Conservation (phyloP, 2,888 invertebrate species). For the Drosophila flavopinicola region DNA sequence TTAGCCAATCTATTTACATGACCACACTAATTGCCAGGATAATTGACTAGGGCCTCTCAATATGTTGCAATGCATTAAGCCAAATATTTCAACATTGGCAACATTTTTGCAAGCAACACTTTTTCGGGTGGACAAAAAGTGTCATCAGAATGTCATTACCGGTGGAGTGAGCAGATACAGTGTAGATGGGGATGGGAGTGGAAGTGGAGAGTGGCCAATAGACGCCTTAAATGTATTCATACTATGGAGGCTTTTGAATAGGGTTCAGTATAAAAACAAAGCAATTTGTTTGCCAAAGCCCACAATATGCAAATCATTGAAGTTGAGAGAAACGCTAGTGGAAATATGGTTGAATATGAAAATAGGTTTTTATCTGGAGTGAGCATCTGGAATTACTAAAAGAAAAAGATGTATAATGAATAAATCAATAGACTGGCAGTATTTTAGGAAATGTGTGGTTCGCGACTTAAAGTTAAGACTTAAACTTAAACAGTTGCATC, state of each 20-base stretch:
- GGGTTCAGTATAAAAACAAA: slow-evolving; percentile 13
- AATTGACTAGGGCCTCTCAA: slow-evolving; percentile 40
- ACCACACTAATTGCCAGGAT: slow-evolving; percentile 61
- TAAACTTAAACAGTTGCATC: too few species aligned
- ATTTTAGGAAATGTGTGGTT: not conserved
- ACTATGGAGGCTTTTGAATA: not conserved
- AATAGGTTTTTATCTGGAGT: not conserved
- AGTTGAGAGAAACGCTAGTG: not conserved
- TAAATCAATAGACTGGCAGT: too few species aligned
- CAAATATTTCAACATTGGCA: slow-evolving; percentile 27
- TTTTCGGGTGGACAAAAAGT: slow-evolving; percentile 44
- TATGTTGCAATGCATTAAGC: slow-evolving; percentile 24
- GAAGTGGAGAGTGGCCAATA: not conserved
- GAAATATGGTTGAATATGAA: not conserved
- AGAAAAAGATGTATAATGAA: too few species aligned
- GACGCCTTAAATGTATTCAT: slow-evolving; percentile 12
- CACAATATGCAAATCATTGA: slow-evolving; percentile 19
- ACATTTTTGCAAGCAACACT: slow-evolving; percentile 30
- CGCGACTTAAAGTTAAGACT: not conserved
- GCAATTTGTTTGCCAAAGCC: slow-evolving; percentile 5
- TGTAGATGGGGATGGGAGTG: not conserved
- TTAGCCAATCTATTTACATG: slow-evolving; percentile 69
- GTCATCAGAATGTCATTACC: slow-evolving; percentile 75
- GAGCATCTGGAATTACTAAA: too few species aligned
- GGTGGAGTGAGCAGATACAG: not conserved